A percentile compares a stretch with the other conserved stretches of the same genome.
Conservation (phyloP, 2,797 vertebrate species). For the Triplophysa bombifrons region DNA sequence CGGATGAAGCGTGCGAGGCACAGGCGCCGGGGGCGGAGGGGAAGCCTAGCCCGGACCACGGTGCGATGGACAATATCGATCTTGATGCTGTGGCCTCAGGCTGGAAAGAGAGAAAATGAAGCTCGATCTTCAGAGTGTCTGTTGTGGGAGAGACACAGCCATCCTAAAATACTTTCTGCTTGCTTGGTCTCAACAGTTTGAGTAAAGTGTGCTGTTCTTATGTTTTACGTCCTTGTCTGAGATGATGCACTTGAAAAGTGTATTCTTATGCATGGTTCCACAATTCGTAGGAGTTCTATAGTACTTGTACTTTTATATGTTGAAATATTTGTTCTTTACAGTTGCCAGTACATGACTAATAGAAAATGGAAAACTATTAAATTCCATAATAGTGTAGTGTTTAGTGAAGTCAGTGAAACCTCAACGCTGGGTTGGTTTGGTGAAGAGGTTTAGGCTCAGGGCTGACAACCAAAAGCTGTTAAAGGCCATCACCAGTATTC, state of each 20-base stretch:
- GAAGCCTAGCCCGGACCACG: constrained; percentile 56
- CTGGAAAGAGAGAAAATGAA: constrained; percentile 50
- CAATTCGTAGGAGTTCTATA: neutral
- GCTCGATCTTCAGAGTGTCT: constrained; percentile 6
- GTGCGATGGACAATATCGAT: constrained; percentile 71
- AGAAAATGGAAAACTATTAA: no score
- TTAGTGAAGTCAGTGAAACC: neutral
- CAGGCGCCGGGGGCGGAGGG: constrained; percentile 9
- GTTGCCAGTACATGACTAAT: no score
- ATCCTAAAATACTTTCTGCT: neutral
- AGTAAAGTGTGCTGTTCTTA: neutral
- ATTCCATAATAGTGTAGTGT: no score
- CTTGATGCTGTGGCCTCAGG: constrained; percentile 42
- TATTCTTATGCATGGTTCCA: neutral
- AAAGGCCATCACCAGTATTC: neutral
- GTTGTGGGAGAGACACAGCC: neutral
- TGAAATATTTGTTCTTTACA: neutral
- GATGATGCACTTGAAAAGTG: neutral
- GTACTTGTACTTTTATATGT: neutral
- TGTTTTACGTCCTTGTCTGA: neutral
- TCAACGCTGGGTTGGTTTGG: neutral
- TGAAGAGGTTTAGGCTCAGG: neutral
- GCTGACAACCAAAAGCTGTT: neutral
- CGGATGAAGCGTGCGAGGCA: constrained; percentile 69
- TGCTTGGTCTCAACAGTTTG: constrained; percentile 4